These are phyloP conservation scores for Limnothrissa miodon DNA, from an alignment of 2,113 vertebrate species.

Conservation along the genomic window DNA sequence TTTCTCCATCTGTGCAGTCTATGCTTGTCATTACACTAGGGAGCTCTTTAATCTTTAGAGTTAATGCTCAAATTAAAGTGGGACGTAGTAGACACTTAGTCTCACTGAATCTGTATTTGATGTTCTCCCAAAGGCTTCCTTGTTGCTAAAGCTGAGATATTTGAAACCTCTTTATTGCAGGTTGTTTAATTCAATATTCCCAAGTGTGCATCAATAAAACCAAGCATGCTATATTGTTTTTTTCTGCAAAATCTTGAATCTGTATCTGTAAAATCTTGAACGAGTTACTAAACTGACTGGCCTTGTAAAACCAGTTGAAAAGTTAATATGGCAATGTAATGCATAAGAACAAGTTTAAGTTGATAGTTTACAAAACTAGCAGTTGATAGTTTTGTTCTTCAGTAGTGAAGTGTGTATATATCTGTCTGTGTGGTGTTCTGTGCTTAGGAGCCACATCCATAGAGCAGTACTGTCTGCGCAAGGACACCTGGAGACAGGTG, in stretches of 20 bases:
- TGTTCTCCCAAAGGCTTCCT: neutral
- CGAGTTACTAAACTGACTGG: no score
- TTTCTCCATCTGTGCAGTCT: neutral
- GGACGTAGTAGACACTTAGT: neutral
- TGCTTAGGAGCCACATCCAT: constrained; percentile 90
- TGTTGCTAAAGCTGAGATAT: neutral
- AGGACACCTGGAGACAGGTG: constrained; percentile 91
- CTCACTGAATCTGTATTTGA: neutral
- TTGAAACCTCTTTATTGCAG: neutral
- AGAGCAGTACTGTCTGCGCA: constrained; percentile 94
- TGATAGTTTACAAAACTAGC: no score
- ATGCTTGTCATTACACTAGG: neutral
- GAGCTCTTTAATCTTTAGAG: neutral
- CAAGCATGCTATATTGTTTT: no score
- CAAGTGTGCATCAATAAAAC: no score
- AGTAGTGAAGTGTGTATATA: neutral
- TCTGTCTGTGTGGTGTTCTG: constrained; percentile 2
- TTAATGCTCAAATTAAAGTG: neutral
- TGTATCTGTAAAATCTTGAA: no score
- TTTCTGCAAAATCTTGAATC: no score
- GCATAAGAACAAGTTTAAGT: no score
- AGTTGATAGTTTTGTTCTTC: no score
- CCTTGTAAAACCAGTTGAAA: no score
- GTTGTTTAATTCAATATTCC: neutral
- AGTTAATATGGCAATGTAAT: no score